Percentiles rank a stretch among this genome's conserved stretches.
Conservation (phyloP, 2,113 vertebrate genomes). For the Sylvicapra grimmia region DNA sequence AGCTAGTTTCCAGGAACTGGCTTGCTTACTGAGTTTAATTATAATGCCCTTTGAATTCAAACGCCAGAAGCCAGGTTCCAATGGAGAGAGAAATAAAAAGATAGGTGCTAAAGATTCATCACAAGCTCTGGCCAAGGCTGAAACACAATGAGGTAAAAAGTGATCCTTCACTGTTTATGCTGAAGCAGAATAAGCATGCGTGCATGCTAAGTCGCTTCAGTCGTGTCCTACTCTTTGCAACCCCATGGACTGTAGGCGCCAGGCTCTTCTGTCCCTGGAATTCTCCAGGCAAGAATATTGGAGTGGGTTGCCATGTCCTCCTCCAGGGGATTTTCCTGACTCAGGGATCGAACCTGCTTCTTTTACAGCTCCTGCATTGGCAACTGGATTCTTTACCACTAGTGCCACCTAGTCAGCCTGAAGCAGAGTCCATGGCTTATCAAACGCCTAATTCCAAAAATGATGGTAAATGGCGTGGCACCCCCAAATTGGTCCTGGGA, state of each 20-base stretch:
- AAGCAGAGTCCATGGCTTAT: too few species aligned
- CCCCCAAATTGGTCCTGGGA: accelerated
- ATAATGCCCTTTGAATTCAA: slow-evolving; percentile 51
- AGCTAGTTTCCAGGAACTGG: background rate
- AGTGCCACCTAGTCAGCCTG: background rate
- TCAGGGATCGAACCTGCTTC: background rate
- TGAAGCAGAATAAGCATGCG: background rate
- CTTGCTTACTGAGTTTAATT: slow-evolving; percentile 40
- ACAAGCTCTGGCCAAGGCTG: background rate
- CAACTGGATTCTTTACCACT: background rate
- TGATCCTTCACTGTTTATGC: background rate
- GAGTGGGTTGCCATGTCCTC: background rate
- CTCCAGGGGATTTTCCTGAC: background rate
- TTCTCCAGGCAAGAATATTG: background rate
- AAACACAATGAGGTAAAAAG: background rate
- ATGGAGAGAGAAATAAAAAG: background rate
- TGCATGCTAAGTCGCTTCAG: background rate
- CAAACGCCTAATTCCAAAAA: background rate
- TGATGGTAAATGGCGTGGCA: accelerated
- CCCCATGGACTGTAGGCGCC: background rate
- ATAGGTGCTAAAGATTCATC: background rate
- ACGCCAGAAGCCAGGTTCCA: background rate
- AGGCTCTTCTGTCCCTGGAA: background rate
- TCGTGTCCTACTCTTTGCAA: background rate
- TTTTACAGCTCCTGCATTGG: background rate